A percentile compares a stretch with the other conserved stretches of the same genome.
These are phyloP conservation scores for Fragum whitleyi DNA, from an alignment of 2,888 invertebrate genomes.

Conservation along the genomic window DNA sequence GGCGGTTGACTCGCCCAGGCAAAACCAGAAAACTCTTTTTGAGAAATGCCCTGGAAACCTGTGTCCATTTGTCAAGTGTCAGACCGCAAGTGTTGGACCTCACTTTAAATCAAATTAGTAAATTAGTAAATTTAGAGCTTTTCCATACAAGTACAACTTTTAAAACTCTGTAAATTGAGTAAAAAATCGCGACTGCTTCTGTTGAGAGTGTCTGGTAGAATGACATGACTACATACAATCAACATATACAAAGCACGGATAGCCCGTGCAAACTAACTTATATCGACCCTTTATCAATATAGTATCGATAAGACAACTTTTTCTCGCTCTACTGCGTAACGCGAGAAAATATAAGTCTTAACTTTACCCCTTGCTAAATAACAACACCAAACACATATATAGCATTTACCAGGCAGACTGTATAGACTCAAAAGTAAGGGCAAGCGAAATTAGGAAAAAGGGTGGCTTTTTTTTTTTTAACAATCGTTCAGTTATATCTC, in stretches of 20 bases:
- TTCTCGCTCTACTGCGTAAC: not conserved
- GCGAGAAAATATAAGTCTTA: not conserved
- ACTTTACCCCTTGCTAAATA: not conserved
- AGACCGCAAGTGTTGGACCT: too few species aligned
- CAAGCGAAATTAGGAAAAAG: not conserved
- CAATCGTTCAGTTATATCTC: not conserved
- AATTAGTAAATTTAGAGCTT: too few species aligned
- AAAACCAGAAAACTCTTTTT: too few species aligned
- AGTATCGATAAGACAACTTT: conserved; percentile 7
- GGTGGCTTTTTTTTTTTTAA: not conserved
- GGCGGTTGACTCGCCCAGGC: too few species aligned
- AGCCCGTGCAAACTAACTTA: not conserved
- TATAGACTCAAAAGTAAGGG: not conserved
- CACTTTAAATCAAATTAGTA: too few species aligned
- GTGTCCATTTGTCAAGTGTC: too few species aligned
- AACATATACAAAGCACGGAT: conserved; percentile 32
- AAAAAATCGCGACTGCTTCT: not conserved
- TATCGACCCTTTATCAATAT: not conserved
- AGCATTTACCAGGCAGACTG: conserved; percentile 11
- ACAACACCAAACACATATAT: not conserved
- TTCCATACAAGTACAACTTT: too few species aligned
- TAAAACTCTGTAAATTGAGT: too few species aligned
- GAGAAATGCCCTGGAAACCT: too few species aligned
- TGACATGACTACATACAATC: not conserved
- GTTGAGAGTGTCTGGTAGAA: not conserved